Evolutionary conservation across 2,888 invertebrate species (phyloP).

Genomic region (Malthinus flaveolus): DNA sequence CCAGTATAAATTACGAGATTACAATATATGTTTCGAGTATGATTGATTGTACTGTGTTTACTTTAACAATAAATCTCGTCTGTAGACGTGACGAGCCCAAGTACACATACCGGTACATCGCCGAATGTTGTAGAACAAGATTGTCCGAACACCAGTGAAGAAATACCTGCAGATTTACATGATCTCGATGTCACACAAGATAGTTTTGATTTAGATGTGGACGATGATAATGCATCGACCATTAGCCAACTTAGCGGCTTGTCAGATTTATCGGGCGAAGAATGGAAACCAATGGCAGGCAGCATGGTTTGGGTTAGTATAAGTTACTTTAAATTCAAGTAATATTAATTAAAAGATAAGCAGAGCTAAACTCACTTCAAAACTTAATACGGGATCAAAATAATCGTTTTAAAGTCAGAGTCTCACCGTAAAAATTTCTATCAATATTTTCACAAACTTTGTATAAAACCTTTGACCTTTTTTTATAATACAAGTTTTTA

Average conservation of each 20-base stretch:
- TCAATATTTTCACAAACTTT: too few relatives aligned
- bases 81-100: neutral
- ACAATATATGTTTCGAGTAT: neutral
- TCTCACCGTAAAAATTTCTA: too few relatives aligned
- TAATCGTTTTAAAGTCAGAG: too few relatives aligned
- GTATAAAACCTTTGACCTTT: too few relatives aligned
- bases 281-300: conserved; percentile 69
- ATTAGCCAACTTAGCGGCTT: conserved; percentile 61
- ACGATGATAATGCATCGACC: conserved; percentile 48
- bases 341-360: neutral
- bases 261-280: conserved; percentile 66
- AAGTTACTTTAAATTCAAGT: too few relatives aligned
- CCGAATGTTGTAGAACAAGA: neutral
- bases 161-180: conserved; percentile 39
- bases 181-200: conserved; percentile 46
- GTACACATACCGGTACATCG: neutral
- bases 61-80: neutral
- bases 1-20: neutral
- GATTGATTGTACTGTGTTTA: neutral
- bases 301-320: conserved; percentile 54
- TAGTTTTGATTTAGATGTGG: conserved; percentile 40
- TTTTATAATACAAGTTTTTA: too few relatives aligned
- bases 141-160: conserved; percentile 8
- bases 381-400: neutral
- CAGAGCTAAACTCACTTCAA: neutral